Base-by-base conservation (phyloP, 2,888 invertebrate genomes). In the Tetragonula carbonaria region DNA sequence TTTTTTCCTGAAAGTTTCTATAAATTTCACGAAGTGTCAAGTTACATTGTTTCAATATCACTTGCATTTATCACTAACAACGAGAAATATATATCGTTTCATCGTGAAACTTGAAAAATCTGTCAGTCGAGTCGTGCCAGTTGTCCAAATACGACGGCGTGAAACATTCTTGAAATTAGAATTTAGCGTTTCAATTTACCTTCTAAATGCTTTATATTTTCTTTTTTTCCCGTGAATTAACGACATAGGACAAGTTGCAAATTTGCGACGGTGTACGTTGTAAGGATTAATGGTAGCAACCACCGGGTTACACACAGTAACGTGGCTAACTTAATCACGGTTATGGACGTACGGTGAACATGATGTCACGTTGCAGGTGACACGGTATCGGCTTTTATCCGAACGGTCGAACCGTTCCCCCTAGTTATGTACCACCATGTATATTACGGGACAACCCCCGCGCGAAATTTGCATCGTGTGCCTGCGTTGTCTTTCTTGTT, bases 341-440 rank as follows among this genome's bases (percentile, higher is more conserved):
- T 74, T 50, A 70, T 53, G 78, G 65, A 59, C 23, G 67, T 76
- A 67, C 65, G 62, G 55, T 57, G 79, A 78, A 82, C 73, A 70
- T 74, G 81, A 63, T 51, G 86, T 87, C 82, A 90, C 79, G 90
- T 90, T 89, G 89, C 89, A 91, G 92, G 91, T 91, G 92, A 92
- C 90, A 87, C 23, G 14, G 86, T 91, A 93, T 93, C 89, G 92
- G 91, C 87, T 92, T 91, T 92, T 86, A 77, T 85, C 45, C 57
- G 63, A 74, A 55, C 57, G 80, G 28, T 72, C 74, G 33, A 53
- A 16, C 8, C 62, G 45, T 78, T 67, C 23, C 62, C 67, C 28
- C n/a, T 21, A 38, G 38, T 65, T 74, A 77, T 45, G 51, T 53
- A 28, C 18, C 66, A 28, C 23, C 65, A 2, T 38, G 28, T 67